These are phyloP conservation scores for Spongilla lacustris DNA, from an alignment of 37 sponge, comb jelly and placozoan genomes.

Conservation along the genomic window DNA sequence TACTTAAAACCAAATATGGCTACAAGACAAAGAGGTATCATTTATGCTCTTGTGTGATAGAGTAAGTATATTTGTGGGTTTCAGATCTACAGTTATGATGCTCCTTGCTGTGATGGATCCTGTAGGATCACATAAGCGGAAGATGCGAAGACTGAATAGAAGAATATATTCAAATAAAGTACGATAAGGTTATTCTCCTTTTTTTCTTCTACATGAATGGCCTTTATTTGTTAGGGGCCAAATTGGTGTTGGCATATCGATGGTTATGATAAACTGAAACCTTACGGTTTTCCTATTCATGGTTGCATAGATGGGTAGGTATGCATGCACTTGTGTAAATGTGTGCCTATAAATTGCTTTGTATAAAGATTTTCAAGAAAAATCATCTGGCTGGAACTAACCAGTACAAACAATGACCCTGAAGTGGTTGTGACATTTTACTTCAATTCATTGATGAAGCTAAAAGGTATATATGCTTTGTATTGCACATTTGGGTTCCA, in stretches of 20 bases:
- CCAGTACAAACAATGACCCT: slow-evolving; percentile 41
- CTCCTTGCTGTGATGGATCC: background rate
- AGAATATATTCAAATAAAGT: background rate
- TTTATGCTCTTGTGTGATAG: too few species aligned
- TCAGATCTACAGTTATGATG: background rate
- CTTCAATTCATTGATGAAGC: background rate
- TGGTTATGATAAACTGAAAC: slow-evolving; percentile 60
- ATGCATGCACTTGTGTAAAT: background rate
- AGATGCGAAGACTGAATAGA: background rate
- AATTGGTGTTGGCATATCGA: slow-evolving; percentile 54
- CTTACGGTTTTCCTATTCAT: slow-evolving; percentile 52
- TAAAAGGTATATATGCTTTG: background rate
- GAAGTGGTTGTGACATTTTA: background rate
- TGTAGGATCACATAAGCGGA: background rate
- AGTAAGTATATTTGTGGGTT: background rate
- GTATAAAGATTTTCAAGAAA: slow-evolving; percentile 8
- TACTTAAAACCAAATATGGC: background rate
- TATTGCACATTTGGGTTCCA: too few species aligned
- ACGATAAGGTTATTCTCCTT: too few species aligned
- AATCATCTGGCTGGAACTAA: slow-evolving; percentile 20
- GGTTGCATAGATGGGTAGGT: slow-evolving; percentile 61
- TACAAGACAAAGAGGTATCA: background rate
- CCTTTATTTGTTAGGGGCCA: slow-evolving; percentile 34
- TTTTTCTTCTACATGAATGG: background rate
- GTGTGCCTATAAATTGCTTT: background rate